Evolutionary conservation across 2,113 vertebrate species (phyloP).

Genomic region (Genyomyrus donnyi): DNA sequence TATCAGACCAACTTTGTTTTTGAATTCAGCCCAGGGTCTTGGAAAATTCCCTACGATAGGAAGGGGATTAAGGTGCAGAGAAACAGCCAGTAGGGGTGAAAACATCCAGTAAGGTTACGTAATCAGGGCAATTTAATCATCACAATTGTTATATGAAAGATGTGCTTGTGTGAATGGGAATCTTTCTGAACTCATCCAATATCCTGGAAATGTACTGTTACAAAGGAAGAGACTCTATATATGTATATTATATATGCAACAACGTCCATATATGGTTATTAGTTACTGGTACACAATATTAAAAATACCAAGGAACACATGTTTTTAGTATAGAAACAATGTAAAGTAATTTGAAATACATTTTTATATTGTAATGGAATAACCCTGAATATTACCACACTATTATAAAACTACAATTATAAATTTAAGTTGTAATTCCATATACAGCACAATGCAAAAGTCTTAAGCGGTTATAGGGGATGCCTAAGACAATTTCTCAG

Average conservation of each 20-base stretch:
- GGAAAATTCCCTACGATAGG: background rate
- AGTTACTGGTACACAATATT: background rate
- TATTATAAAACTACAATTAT: background rate
- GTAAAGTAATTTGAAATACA: background rate
- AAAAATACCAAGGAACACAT: background rate
- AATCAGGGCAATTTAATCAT: background rate
- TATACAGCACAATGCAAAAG: background rate
- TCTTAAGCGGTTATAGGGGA: background rate
- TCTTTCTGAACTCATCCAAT: background rate
- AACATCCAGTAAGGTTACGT: background rate
- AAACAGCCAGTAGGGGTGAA: background rate
- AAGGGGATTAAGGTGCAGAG: background rate
- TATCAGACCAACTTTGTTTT: too few species aligned
- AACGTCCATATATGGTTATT: background rate
- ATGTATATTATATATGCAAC: conserved; percentile 1
- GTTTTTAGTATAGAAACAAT: background rate
- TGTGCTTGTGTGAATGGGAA: background rate
- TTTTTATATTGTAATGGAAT: background rate
- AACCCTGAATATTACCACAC: background rate
- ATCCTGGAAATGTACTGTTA: background rate
- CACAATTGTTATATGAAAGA: background rate
- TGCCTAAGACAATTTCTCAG: background rate
- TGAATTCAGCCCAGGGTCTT: background rate
- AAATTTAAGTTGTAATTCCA: background rate
- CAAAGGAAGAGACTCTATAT: background rate